Evolutionary conservation across 2,797 vertebrate species (phyloP), one percentile per base, ranked within the genome.

Genomic region (Amphiprion clarkii): DNA sequence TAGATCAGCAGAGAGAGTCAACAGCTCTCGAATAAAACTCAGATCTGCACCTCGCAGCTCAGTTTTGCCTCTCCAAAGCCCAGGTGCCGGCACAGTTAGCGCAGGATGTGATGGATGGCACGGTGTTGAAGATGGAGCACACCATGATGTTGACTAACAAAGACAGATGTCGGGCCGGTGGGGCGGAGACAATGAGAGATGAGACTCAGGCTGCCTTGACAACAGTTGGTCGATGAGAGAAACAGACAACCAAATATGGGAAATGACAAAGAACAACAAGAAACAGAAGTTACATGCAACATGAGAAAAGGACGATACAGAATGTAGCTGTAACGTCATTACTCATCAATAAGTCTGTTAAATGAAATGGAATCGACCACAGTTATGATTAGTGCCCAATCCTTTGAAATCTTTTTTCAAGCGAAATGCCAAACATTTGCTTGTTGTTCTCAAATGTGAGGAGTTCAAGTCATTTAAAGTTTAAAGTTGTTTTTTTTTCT

Each of bases 141-240:
- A 69, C 77, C 76, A 46, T 88, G 89, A 86, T 87, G 89, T 84
- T 89, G 90, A 90, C 84, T 92, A 91, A 91, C 89, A 91, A 85
- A 92, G 92, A 91, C 92, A 92, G 91, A 93, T 93, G 91, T 86
- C 82, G 55, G 72, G 84, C 87, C 64, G 70, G 82, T 88, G 86
- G 87, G 86, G 80, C 44, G 66, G 74, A 86, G 82, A 87, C 89
- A 92, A 84, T 91, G 91, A 93, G 84, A 82, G 89, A 93, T 91
- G 89, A 85, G 53, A 74, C 83, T 78, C 69, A 17, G 85, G 87
- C 82, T 79, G 86, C 83, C 82, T 69, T 85, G 83, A 84, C 87
- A 89, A 90, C 88, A 87, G 87, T 86, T 87, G 52, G 78, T 84
- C 71, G 80, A 88, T 85, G 89, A 85, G 57, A 84, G 69, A 85